phyloP scores from a whole-genome alignment of 1,140 invertebrate genomes.

The Temnothorax nylanderi region DNA sequence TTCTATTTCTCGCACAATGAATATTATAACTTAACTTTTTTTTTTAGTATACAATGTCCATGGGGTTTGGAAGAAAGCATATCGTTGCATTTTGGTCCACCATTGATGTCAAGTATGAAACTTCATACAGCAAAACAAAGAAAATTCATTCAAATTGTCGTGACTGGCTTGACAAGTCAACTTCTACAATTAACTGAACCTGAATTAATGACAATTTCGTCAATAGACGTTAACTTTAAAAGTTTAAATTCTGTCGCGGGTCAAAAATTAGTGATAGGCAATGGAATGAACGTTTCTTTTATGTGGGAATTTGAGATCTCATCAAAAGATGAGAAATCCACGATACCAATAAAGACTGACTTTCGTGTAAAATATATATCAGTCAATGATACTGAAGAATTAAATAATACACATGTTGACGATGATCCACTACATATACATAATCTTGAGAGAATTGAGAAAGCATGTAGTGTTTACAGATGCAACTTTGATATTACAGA shows the following conservation, averaged over 20 bases:
- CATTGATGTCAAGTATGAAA: constrained; percentile 92
- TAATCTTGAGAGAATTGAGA: constrained; percentile 79
- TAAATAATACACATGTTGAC: constrained; percentile 69
- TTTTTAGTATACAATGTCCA: constrained; percentile 89
- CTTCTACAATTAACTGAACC: constrained; percentile 87
- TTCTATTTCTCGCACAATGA: constrained; percentile 25
- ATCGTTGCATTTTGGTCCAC: constrained; percentile 92
- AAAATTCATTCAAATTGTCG: constrained; percentile 93
- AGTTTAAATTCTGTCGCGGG: constrained; percentile 88
- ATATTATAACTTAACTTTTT: constrained; percentile 44
- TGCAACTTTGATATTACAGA: constrained; percentile 88
- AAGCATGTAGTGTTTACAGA: constrained; percentile 83
- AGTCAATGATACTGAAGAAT: constrained; percentile 83
- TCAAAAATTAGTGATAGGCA: constrained; percentile 87
- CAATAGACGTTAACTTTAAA: constrained; percentile 86
- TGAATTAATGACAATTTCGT: constrained; percentile 86
- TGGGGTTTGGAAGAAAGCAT: constrained; percentile 91
- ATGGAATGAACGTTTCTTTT: constrained; percentile 91
- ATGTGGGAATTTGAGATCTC: constrained; percentile 93
- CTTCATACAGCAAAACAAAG: constrained; percentile 93
- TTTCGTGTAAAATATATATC: constrained; percentile 89
- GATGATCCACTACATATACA: constrained; percentile 84
- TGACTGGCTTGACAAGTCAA: constrained; percentile 89
- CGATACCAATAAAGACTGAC: constrained; percentile 88
- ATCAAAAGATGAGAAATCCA: constrained; percentile 86